A percentile compares a stretch with the other conserved stretches of the same genome.
Conservation (phyloP, 2,797 vertebrate genomes). For the Malurus splendens region DNA sequence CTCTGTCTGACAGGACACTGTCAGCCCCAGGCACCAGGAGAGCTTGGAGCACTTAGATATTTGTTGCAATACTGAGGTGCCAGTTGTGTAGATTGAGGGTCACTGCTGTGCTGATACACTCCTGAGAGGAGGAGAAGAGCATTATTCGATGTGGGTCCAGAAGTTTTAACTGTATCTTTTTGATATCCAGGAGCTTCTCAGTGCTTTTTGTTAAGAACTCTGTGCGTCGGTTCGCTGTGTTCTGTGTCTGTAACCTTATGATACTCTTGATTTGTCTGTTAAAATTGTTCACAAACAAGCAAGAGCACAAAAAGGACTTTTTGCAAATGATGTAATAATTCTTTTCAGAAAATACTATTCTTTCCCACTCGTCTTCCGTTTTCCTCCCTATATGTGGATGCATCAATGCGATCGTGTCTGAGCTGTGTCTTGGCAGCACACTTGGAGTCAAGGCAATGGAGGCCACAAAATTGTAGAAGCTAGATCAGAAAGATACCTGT, state of each 20-base stretch:
- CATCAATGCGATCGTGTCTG: background rate
- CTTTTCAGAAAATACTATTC: background rate
- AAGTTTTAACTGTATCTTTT: background rate
- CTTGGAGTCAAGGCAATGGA: background rate
- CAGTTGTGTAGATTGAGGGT: background rate
- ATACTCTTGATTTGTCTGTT: background rate
- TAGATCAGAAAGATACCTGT: background rate
- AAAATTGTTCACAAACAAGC: background rate
- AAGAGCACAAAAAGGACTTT: background rate
- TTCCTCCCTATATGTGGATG: background rate
- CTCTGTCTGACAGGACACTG: background rate
- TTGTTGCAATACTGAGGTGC: background rate
- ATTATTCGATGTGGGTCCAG: background rate
- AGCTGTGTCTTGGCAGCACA: background rate
- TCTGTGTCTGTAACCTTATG: background rate
- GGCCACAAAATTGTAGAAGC: background rate
- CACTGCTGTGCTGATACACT: background rate
- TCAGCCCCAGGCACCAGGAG: background rate
- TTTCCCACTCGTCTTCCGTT: background rate
- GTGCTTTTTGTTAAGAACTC: background rate
- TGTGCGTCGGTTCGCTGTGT: background rate
- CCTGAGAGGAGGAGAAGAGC: background rate
- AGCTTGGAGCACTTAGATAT: background rate
- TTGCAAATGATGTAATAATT: background rate
- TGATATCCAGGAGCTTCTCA: background rate